Conservation (phyloP, 2,888 invertebrate species). For the Ceriagrion tenellum region DNA sequence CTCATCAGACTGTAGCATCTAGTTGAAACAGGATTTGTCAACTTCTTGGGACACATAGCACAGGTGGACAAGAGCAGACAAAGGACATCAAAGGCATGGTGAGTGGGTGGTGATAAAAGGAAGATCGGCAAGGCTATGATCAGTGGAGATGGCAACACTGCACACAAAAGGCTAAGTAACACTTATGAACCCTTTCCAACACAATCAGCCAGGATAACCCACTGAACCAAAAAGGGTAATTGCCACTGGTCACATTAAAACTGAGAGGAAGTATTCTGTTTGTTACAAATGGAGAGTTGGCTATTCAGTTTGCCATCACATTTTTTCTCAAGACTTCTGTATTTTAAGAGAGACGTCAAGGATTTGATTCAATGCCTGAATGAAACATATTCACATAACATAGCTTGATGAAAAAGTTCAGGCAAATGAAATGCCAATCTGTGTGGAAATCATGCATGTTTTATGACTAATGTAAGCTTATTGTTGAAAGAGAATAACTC, state of each 20-base stretch:
- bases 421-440: slow-evolving; percentile 62
- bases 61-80: slow-evolving; percentile 49
- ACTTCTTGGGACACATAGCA: slow-evolving; percentile 22
- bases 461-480: slow-evolving; percentile 50
- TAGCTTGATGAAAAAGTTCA: slow-evolving; percentile 26
- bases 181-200: slow-evolving; percentile 61
- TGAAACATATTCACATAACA: background rate
- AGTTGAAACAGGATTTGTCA: background rate
- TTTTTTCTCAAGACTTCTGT: background rate
- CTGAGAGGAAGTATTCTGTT: slow-evolving; percentile 11
- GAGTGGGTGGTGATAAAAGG: slow-evolving; percentile 28
- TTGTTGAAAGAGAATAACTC: slow-evolving; percentile 42
- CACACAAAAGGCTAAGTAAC: slow-evolving; percentile 62
- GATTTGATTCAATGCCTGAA: background rate
- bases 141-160: slow-evolving; percentile 61
- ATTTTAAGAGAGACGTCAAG: background rate
- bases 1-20: slow-evolving; percentile 21
- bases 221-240: slow-evolving; percentile 52
- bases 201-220: slow-evolving; percentile 62
- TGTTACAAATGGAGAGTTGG: slow-evolving; percentile 38
- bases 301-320: slow-evolving; percentile 46
- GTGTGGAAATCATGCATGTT: slow-evolving; percentile 54
- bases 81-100: slow-evolving; percentile 17
- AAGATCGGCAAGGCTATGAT: slow-evolving; percentile 53
- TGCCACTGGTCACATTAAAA: slow-evolving; percentile 51